A percentile compares a stretch with the other conserved stretches of the same genome.
phyloP scores from a whole-genome alignment of 2,888 invertebrate species.

The Cancer borealis region DNA sequence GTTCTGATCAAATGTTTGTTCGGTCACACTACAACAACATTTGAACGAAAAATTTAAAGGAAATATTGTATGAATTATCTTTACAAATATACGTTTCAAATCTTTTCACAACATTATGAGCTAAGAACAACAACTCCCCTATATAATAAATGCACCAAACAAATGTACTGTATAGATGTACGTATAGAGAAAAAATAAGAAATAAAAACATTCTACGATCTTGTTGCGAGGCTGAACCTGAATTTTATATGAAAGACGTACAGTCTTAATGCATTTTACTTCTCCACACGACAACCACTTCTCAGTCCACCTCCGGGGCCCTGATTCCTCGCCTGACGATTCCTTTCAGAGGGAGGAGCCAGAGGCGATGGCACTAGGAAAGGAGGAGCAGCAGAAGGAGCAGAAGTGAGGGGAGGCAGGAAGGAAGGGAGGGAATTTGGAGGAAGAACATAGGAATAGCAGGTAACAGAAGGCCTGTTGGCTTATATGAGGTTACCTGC shows the following conservation, averaged over 20 bases:
- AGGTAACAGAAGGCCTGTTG: neutral
- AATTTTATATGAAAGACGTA: neutral
- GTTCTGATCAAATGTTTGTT: too few relatives aligned
- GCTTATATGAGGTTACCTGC: neutral
- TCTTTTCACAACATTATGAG: too few relatives aligned
- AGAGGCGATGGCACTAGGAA: neutral
- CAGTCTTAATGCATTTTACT: neutral
- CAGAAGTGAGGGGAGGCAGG: neutral
- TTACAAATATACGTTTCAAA: too few relatives aligned
- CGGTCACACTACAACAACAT: too few relatives aligned
- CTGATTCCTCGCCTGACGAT: neutral
- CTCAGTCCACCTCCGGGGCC: neutral
- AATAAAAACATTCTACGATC: neutral
- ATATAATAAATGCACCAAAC: too few relatives aligned
- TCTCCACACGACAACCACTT: neutral
- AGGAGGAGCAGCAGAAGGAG: neutral
- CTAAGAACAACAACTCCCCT: too few relatives aligned
- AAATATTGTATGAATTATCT: too few relatives aligned
- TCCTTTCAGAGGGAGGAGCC: neutral
- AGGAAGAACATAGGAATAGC: slow-evolving; percentile 3
- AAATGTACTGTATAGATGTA: too few relatives aligned
- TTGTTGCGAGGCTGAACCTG: slow-evolving; percentile 5
- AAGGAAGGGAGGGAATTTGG: neutral
- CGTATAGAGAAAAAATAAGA: too few relatives aligned
- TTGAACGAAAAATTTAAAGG: too few relatives aligned